phyloP scores from a whole-genome alignment of 2,797 vertebrate species.

The Lepus townsendii region DNA sequence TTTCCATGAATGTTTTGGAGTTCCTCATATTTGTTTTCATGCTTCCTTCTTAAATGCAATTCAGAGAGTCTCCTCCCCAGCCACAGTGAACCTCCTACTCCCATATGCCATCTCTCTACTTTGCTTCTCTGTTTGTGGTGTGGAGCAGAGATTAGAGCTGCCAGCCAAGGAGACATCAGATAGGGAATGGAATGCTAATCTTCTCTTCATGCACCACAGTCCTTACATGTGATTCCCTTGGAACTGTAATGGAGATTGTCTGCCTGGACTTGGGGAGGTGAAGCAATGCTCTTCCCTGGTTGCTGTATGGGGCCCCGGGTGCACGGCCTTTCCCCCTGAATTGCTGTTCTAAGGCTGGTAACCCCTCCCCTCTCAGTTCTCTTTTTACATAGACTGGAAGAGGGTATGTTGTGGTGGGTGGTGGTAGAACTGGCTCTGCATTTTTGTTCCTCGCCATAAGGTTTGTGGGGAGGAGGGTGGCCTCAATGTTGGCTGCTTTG shows the following conservation, averaged over 20 bases:
- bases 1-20: too few relatives aligned
- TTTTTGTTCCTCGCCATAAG: slow-evolving; percentile 52
- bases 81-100: accelerated
- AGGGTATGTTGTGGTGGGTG: not conserved
- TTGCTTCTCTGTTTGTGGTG: not conserved
- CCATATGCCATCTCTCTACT: not conserved
- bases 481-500: not conserved
- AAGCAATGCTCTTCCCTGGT: not conserved
- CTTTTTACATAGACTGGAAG: not conserved
- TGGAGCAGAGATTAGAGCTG: not conserved
- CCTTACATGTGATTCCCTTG: not conserved
- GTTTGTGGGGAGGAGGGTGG: not conserved
- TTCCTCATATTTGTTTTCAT: not conserved
- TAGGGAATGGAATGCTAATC: not conserved
- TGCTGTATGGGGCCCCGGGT: not conserved
- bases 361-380: not conserved
- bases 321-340: not conserved
- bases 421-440: not conserved
- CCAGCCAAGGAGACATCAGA: not conserved
- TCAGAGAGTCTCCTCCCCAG: not conserved
- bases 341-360: not conserved
- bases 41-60: not conserved
- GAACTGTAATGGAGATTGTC: not conserved
- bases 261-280: not conserved
- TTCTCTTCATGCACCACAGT: not conserved